phyloP scores from a whole-genome alignment of 2,113 vertebrate species.

The Machaerirhynchus nigripectus region DNA sequence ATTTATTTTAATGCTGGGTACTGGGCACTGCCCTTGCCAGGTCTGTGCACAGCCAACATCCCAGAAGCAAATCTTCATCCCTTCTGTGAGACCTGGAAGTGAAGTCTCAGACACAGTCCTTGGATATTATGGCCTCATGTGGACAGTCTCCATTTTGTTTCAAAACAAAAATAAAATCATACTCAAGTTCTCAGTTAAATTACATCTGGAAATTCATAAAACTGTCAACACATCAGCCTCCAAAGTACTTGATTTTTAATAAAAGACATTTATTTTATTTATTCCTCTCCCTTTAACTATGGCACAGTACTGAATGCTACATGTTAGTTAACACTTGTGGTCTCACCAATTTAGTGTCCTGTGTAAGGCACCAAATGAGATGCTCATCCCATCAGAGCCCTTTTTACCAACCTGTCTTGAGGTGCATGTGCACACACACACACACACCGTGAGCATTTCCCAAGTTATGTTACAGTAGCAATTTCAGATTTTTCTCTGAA shows the following conservation, averaged over 20 bases:
- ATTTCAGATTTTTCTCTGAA: neutral
- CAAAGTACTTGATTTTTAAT: neutral
- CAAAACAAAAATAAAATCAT: neutral
- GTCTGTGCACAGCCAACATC: neutral
- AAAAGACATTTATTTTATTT: neutral
- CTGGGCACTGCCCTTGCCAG: fast-evolving
- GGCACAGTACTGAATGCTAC: neutral
- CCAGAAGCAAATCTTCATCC: neutral
- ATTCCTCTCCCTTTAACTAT: neutral
- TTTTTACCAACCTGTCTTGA: neutral
- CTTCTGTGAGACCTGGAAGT: neutral
- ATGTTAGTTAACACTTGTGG: neutral
- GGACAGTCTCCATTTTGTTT: neutral
- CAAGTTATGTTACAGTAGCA: neutral
- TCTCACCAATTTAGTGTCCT: neutral
- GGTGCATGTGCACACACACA: neutral
- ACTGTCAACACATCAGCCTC: neutral
- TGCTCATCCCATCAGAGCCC: neutral
- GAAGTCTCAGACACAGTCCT: neutral
- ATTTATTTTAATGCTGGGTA: neutral
- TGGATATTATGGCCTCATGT: neutral
- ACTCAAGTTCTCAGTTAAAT: neutral
- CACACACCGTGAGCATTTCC: neutral
- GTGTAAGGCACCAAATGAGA: neutral
- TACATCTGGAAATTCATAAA: neutral